Conservation (phyloP, 2,113 vertebrate genomes). For the Desmodus rotundus region DNA sequence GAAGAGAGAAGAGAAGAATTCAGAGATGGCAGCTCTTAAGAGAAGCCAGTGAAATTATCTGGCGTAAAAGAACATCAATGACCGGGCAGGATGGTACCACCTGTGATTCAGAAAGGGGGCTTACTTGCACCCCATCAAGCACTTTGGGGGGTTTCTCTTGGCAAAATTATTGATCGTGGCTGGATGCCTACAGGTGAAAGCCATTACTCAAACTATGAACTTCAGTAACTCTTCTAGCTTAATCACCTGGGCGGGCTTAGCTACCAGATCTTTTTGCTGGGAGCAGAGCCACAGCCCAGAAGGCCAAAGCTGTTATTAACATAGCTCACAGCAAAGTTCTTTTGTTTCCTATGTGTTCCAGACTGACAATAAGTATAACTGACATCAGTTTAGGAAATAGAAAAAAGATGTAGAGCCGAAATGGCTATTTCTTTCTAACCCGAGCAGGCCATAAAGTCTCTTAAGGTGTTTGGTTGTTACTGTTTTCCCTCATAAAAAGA, state of each 20-base stretch:
- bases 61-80: neutral
- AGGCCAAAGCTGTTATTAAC: neutral
- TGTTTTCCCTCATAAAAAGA: neutral
- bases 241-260: neutral
- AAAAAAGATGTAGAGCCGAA: neutral
- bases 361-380: slow-evolving; percentile 5
- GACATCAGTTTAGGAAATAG: neutral
- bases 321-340: neutral
- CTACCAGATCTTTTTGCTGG: slow-evolving; percentile 19
- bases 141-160: slow-evolving; percentile 18
- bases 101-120: neutral
- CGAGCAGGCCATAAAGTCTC: neutral
- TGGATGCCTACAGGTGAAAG: slow-evolving; percentile 60
- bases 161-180: neutral
- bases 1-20: neutral
- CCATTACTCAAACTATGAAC: slow-evolving; percentile 39
- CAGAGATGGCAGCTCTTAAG: neutral
- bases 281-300: neutral
- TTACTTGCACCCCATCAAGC: neutral
- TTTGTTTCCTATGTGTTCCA: slow-evolving; percentile 8
- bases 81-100: neutral
- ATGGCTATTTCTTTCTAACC: neutral
- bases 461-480: neutral
- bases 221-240: neutral
- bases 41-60: neutral